Percentiles rank a stretch among this genome's conserved stretches.
Conservation (phyloP, 2,797 vertebrate genomes). For the Mormyrus proboscirostris region DNA sequence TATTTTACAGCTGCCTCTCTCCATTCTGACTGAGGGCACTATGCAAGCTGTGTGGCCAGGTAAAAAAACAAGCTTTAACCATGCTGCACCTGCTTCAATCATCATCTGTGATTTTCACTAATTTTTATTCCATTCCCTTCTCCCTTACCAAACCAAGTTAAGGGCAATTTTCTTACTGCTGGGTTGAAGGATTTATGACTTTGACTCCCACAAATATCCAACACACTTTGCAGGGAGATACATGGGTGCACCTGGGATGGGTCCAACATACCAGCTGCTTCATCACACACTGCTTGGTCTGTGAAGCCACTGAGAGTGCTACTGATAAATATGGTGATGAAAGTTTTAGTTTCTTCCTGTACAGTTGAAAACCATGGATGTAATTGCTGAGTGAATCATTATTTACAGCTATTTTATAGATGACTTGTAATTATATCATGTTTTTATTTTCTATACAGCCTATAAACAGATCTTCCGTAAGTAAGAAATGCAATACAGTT, state of each 20-base stretch:
- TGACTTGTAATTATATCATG: background rate
- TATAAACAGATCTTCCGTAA: constrained; percentile 5
- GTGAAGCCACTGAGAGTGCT: background rate
- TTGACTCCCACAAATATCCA: background rate
- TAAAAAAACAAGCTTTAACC: background rate
- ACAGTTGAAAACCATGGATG: background rate
- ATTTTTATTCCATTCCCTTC: background rate
- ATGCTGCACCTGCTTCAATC: background rate
- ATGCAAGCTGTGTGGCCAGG: background rate
- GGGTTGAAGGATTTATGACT: background rate
- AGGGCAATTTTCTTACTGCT: background rate
- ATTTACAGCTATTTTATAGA: constrained; percentile 11
- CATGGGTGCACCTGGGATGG: background rate
- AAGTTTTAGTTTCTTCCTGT: background rate
- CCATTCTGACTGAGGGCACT: background rate
- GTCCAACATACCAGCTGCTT: background rate
- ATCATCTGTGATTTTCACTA: background rate
- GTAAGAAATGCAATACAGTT: background rate
- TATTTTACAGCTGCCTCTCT: background rate
- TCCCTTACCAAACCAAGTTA: background rate
- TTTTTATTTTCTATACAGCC: background rate
- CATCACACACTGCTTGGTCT: background rate
- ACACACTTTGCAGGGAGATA: background rate
- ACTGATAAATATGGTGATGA: background rate
- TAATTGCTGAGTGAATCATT: background rate